Percentiles rank a stretch among this genome's conserved stretches.
These are phyloP conservation scores for Chesias legatella DNA, from an alignment of 2,888 invertebrate species.

Conservation along the genomic window DNA sequence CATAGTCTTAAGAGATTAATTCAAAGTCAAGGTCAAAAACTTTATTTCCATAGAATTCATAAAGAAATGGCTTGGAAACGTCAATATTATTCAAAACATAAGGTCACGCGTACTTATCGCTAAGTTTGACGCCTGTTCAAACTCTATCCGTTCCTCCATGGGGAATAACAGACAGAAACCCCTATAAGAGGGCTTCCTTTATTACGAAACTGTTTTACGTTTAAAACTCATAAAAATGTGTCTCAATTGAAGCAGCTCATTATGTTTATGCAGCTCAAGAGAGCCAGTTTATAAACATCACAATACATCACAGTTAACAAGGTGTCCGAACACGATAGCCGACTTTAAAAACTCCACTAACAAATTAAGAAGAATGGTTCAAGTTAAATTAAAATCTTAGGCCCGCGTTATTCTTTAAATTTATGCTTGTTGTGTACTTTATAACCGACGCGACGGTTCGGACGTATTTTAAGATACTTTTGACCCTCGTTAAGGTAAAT, in stretches of 20 bases:
- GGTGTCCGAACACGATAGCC: conserved; percentile 37
- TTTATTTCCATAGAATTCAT: too few species aligned
- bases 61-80: too few species aligned
- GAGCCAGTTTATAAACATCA: conserved; percentile 18
- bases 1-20: too few species aligned
- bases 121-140: too few species aligned
- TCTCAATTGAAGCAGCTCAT: conserved; percentile 3
- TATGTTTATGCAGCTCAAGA: too few species aligned
- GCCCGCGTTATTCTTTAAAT: conserved; percentile 44
- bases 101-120: too few species aligned
- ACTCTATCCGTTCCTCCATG: too few species aligned
- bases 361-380: conserved; percentile 75
- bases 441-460: conserved; percentile 24
- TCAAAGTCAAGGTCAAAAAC: too few species aligned
- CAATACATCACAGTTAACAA: conserved; percentile 28
- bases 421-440: conserved; percentile 64
- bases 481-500: too few species aligned
- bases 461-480: conserved; percentile 20
- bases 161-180: too few species aligned
- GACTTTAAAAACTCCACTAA: conserved; percentile 49
- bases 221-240: not conserved
- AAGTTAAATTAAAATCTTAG: conserved; percentile 77
- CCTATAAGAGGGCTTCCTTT: too few species aligned
- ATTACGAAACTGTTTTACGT: not conserved
- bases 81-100: too few species aligned